Evolutionary conservation across 1,140 invertebrate genomes (phyloP).

Genomic region (Grapholita molesta): DNA sequence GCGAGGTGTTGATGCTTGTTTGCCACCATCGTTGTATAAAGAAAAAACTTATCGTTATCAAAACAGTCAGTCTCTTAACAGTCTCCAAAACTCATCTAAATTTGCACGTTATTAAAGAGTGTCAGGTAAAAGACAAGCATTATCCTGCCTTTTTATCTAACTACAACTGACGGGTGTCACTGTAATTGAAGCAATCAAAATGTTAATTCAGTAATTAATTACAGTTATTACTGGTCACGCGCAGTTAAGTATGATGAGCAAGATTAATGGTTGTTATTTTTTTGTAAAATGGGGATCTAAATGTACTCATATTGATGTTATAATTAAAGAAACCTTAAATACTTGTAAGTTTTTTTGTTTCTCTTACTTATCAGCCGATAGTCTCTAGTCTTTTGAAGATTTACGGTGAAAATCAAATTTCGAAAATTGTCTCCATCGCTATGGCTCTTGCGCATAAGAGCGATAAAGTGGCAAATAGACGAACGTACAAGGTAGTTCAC

Average conservation of each 20-base stretch:
- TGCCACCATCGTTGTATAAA: too few relatives aligned
- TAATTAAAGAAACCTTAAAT: not conserved
- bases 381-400: not conserved
- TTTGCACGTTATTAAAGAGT: too few relatives aligned
- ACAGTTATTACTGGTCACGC: not conserved
- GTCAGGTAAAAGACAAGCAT: too few relatives aligned
- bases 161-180: not conserved
- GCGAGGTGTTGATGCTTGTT: too few relatives aligned
- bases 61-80: too few relatives aligned
- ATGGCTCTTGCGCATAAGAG: too few relatives aligned
- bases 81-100: too few relatives aligned
- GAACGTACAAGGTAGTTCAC: too few relatives aligned
- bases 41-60: too few relatives aligned
- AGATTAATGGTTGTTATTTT: not conserved
- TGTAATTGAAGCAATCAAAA: not conserved
- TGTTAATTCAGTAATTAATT: slow-evolving; percentile 12
- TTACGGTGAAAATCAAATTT: too few relatives aligned
- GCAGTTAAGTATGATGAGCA: not conserved
- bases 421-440: too few relatives aligned
- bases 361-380: not conserved
- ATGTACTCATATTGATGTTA: not conserved
- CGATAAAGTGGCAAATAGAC: too few relatives aligned
- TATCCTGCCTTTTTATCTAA: not conserved
- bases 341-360: not conserved
- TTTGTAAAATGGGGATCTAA: not conserved